These are phyloP conservation scores for Gallinago undulata DNA, from an alignment of 2,113 vertebrate genomes.

Conservation along the genomic window DNA sequence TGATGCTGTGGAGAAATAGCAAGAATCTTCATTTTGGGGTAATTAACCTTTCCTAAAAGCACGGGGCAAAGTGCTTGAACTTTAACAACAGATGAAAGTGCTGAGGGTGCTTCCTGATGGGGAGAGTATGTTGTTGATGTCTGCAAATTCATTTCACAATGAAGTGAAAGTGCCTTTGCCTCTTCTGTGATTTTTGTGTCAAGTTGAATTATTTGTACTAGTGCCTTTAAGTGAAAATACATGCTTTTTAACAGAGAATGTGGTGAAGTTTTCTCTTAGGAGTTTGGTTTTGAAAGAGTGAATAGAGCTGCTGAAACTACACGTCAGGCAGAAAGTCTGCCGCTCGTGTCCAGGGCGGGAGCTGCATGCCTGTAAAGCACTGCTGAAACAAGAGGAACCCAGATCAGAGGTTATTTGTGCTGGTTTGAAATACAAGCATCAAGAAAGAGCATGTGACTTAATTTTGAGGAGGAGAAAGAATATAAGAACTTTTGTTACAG, in stretches of 20 bases:
- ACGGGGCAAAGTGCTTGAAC: background rate
- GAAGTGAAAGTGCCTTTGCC: background rate
- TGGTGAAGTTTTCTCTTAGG: background rate
- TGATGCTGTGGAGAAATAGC: background rate
- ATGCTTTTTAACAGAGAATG: background rate
- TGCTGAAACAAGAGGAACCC: background rate
- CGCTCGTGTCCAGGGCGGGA: background rate
- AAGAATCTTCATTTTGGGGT: background rate
- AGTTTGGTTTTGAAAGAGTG: background rate
- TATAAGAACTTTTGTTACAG: background rate
- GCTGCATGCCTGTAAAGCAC: background rate
- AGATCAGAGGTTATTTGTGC: background rate
- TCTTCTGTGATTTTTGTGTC: background rate
- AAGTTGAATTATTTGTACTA: background rate
- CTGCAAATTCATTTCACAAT: background rate
- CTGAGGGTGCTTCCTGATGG: background rate
- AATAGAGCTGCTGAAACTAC: background rate
- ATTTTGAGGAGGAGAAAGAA: background rate
- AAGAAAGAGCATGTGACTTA: background rate
- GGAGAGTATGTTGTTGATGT: background rate
- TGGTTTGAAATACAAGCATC: background rate
- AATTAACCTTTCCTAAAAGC: background rate
- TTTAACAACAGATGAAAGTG: background rate
- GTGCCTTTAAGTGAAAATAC: background rate
- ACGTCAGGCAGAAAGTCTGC: background rate